phyloP scores from a whole-genome alignment of 2,797 vertebrate species.

The Tragelaphus oryx region DNA sequence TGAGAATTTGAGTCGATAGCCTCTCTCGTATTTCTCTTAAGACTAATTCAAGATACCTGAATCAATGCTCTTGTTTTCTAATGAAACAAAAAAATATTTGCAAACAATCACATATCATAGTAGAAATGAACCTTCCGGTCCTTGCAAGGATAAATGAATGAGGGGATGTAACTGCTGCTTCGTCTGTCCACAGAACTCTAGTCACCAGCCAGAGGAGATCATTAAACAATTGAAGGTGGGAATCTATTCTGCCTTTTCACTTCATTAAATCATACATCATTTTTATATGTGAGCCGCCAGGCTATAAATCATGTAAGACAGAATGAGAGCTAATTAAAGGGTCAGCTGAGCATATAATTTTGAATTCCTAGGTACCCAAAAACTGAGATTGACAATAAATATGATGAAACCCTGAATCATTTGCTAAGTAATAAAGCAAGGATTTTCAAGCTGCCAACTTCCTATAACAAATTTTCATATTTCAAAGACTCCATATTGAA shows the following conservation, averaged over 20 bases:
- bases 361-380: conserved; percentile 66
- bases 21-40: background rate
- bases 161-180: background rate
- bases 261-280: conserved; percentile 82
- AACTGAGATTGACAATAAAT: conserved; percentile 61
- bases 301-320: conserved; percentile 81
- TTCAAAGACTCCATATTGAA: background rate
- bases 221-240: conserved; percentile 66
- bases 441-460: conserved; percentile 59
- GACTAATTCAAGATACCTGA: background rate
- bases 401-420: conserved; percentile 64
- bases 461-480: conserved; percentile 44
- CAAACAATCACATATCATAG: conserved; percentile 61
- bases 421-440: conserved; percentile 70
- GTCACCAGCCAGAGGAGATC: conserved; percentile 57
- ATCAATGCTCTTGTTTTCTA: conserved; percentile 32
- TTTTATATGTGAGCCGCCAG: conserved; percentile 74
- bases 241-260: conserved; percentile 66
- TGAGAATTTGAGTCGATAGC: background rate
- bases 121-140: background rate
- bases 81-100: conserved; percentile 37
- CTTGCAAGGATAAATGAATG: conserved; percentile 58
- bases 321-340: conserved; percentile 83
- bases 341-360: conserved; percentile 79
- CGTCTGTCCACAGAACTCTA: conserved; percentile 48